Conservation (phyloP, 2,888 invertebrate species). For the Sesamia inferens region DNA sequence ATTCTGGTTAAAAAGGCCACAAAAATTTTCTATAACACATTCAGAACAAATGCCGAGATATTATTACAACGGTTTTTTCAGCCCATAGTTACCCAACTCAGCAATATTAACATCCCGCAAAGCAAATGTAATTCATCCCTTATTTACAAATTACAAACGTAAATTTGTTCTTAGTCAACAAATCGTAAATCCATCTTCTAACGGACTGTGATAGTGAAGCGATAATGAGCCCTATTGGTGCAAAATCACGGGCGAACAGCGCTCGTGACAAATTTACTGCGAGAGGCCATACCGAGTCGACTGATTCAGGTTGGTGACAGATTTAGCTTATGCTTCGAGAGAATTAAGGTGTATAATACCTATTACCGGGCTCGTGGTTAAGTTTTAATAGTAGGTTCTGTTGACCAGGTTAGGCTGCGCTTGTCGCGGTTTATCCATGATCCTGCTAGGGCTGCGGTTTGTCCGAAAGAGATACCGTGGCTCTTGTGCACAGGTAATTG, state of each 20-base stretch:
- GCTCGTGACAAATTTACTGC: slow-evolving; percentile 71
- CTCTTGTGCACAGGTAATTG: no score
- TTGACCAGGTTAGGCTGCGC: no score
- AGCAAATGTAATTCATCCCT: slow-evolving; percentile 22
- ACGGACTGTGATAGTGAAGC: slow-evolving; percentile 69
- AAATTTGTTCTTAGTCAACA: slow-evolving; percentile 69
- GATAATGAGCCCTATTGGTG: slow-evolving; percentile 81
- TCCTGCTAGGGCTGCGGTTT: no score
- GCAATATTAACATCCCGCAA: slow-evolving; percentile 2
- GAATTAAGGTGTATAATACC: neutral
- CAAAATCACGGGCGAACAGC: slow-evolving; percentile 78
- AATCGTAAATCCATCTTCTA: slow-evolving; percentile 70
- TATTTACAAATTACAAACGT: slow-evolving; percentile 52
- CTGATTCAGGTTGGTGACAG: slow-evolving; percentile 65
- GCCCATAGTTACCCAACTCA: neutral
- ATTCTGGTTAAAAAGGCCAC: neutral
- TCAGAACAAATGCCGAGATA: neutral
- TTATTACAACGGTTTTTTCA: neutral
- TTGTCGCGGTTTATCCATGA: no score
- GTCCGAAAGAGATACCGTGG: no score
- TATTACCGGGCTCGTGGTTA: no score
- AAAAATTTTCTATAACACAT: neutral
- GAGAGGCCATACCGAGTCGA: slow-evolving; percentile 61
- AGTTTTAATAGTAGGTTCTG: no score
- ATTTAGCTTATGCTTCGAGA: slow-evolving; percentile 44